Evolutionary conservation across 2,113 vertebrate species (phyloP).

Genomic region (Rallus limicola): DNA sequence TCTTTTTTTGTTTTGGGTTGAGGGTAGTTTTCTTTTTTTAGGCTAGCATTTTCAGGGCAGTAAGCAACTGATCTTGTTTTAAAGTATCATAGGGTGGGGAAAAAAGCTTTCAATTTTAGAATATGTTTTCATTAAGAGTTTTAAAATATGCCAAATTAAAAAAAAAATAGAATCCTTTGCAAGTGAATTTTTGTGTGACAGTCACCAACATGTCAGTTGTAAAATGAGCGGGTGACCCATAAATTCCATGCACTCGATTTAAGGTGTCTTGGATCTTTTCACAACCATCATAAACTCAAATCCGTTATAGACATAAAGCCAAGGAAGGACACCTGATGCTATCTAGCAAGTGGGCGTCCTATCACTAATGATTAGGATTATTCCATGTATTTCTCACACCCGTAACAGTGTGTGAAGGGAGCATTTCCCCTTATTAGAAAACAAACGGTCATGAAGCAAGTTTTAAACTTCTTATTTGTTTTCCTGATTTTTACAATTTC

Average conservation of each 20-base stretch:
- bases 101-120: not conserved
- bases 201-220: not conserved
- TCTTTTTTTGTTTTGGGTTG: not conserved
- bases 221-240: not conserved
- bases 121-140: not conserved
- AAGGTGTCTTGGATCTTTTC: not conserved
- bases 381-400: not conserved
- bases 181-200: not conserved
- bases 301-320: not conserved
- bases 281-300: not conserved
- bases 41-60: not conserved
- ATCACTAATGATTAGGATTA: not conserved
- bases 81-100: not conserved
- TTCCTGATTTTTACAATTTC: not conserved
- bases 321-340: not conserved
- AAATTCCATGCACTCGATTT: not conserved
- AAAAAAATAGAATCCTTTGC: not conserved
- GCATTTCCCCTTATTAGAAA: not conserved
- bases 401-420: not conserved
- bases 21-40: too few relatives aligned
- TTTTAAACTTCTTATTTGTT: not conserved
- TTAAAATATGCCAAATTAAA: fast-evolving
- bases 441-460: fast-evolving
- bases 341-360: not conserved
- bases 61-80: not conserved